phyloP scores from a whole-genome alignment of 2,797 vertebrate genomes.

The Graptemys geographica region DNA sequence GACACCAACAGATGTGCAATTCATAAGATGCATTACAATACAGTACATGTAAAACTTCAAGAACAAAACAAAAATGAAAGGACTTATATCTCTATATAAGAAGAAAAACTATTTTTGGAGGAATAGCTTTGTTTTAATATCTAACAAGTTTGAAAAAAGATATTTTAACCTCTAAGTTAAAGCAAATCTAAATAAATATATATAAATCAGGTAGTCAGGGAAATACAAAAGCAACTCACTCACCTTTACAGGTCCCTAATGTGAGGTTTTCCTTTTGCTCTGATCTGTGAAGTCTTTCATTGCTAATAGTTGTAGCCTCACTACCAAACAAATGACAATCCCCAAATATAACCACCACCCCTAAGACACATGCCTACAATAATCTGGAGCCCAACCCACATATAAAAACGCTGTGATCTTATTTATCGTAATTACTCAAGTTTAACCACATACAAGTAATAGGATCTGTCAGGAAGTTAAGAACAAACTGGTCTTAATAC shows the following conservation, averaged over 20 bases:
- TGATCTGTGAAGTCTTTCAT: background rate
- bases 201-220: background rate
- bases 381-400: slow-evolving; percentile 73
- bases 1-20: background rate
- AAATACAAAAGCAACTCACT: slow-evolving; percentile 48
- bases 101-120: background rate
- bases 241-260: slow-evolving; percentile 42
- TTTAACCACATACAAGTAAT: slow-evolving; percentile 40
- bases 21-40: background rate
- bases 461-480: slow-evolving; percentile 68
- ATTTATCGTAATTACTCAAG: slow-evolving; percentile 58
- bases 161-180: background rate
- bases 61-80: background rate
- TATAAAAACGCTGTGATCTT: slow-evolving; percentile 55
- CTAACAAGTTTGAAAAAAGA: background rate
- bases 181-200: background rate
- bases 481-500: slow-evolving; percentile 22
- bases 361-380: slow-evolving; percentile 50
- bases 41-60: background rate
- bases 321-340: slow-evolving; percentile 9
- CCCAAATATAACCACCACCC: slow-evolving; percentile 46
- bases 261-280: background rate
- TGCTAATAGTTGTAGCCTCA: slow-evolving; percentile 40
- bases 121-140: background rate
- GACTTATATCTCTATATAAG: background rate